Evolutionary conservation across 2,113 vertebrate species (phyloP).

Genomic region (Chaetodon auriga): DNA sequence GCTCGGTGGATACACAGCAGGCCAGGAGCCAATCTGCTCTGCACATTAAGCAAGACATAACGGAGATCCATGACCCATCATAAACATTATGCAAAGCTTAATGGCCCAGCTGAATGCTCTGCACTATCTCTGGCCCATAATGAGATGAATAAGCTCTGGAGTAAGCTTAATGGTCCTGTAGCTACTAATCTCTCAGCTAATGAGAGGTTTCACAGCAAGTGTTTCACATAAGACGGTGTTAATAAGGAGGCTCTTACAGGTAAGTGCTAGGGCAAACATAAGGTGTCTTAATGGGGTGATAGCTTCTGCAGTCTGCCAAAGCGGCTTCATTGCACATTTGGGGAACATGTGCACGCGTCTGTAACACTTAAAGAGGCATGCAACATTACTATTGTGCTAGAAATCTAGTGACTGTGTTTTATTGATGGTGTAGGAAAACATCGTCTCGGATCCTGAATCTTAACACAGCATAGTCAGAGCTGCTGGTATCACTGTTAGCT

Average conservation of each 20-base stretch:
- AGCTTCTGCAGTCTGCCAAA: conserved; percentile 39
- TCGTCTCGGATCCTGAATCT: neutral
- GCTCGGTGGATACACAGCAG: conserved; percentile 60
- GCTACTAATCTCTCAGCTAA: conserved; percentile 45
- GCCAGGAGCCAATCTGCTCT: conserved; percentile 64
- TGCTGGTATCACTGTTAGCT: neutral
- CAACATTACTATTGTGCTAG: neutral
- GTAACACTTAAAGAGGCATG: conserved; percentile 34
- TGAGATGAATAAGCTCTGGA: conserved; percentile 43
- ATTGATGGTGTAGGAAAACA: conserved; percentile 25
- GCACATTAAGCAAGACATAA: conserved; percentile 77
- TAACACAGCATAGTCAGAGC: neutral
- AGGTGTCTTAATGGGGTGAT: conserved; percentile 44
- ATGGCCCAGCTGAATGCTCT: conserved; percentile 68
- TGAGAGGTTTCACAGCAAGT: conserved; percentile 31
- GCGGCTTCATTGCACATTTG: conserved; percentile 33
- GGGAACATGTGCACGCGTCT: conserved; percentile 3
- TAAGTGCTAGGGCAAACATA: conserved; percentile 28
- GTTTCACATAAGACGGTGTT: conserved; percentile 28
- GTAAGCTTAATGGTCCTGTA: conserved; percentile 44
- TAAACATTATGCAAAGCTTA: conserved; percentile 77
- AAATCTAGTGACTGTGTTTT: conserved; percentile 2
- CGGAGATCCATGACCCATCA: conserved; percentile 66
- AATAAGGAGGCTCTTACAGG: conserved; percentile 23
- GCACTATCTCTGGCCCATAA: conserved; percentile 68